Evolutionary conservation across 2,113 vertebrate genomes (phyloP).

Genomic region (Atractosteus spatula): DNA sequence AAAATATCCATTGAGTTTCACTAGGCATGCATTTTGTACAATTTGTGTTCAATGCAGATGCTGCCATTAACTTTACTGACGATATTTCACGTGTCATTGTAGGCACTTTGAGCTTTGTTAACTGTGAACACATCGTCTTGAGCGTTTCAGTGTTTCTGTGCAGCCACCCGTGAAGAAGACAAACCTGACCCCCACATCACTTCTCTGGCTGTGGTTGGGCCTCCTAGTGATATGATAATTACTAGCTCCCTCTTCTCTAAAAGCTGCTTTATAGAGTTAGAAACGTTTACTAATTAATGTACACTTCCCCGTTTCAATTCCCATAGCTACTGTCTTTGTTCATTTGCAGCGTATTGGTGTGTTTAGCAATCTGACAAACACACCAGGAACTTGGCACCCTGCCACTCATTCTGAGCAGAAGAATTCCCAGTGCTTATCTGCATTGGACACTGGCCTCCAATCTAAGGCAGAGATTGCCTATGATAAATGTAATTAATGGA

Average conservation of each 20-base stretch:
- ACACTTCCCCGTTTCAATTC: not conserved
- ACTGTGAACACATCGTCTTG: not conserved
- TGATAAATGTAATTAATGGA: slow-evolving; percentile 17
- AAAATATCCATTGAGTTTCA: no score
- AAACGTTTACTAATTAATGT: slow-evolving; percentile 11
- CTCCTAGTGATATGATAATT: slow-evolving; percentile 3
- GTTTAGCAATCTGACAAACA: slow-evolving; percentile 1
- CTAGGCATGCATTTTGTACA: no score
- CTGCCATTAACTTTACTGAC: no score
- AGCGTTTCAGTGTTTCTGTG: not conserved
- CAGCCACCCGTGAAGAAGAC: not conserved
- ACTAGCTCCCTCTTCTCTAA: not conserved
- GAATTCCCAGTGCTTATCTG: slow-evolving; percentile 3
- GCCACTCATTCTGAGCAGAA: not conserved
- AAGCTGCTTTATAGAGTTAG: not conserved
- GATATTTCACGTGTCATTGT: no score
- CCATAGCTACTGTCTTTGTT: not conserved
- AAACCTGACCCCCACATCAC: not conserved
- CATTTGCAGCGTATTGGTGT: not conserved
- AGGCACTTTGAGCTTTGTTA: not conserved
- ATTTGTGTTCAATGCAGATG: no score
- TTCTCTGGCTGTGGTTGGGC: not conserved
- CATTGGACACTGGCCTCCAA: not conserved
- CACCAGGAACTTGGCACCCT: not conserved
- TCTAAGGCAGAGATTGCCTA: slow-evolving; percentile 7